phyloP scores from a whole-genome alignment of 2,888 invertebrate genomes.

The Cantharis nigra region DNA sequence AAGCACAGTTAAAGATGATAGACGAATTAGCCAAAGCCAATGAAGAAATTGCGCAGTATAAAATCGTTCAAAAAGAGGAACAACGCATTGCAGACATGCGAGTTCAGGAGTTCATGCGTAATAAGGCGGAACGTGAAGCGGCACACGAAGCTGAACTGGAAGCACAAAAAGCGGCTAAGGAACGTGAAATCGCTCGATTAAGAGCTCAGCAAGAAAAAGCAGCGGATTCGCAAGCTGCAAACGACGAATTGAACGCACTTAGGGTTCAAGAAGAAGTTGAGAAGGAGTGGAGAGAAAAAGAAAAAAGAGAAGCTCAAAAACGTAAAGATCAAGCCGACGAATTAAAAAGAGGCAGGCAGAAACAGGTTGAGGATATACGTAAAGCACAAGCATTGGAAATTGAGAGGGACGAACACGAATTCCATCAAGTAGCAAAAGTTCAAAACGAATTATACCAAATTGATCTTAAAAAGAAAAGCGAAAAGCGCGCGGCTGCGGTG shows the following conservation, averaged over 20 bases:
- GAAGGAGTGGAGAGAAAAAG: constrained; percentile 69
- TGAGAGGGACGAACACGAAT: constrained; percentile 61
- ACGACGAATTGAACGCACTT: constrained; percentile 59
- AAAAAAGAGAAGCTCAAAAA: constrained; percentile 65
- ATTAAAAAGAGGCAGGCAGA: constrained; percentile 55
- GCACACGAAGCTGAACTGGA: constrained; percentile 60
- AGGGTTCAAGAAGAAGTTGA: constrained; percentile 66
- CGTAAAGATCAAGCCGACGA: constrained; percentile 59
- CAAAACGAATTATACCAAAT: constrained; percentile 53
- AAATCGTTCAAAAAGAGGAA: constrained; percentile 68
- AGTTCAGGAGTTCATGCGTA: constrained; percentile 64
- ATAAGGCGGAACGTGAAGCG: constrained; percentile 66
- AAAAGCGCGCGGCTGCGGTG: constrained; percentile 55
- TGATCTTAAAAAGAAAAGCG: constrained; percentile 53
- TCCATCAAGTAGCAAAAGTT: constrained; percentile 56
- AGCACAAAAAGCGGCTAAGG: constrained; percentile 63
- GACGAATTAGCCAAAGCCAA: constrained; percentile 66
- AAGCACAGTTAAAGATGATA: constrained; percentile 60
- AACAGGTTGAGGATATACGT: constrained; percentile 60
- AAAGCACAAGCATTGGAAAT: constrained; percentile 69
- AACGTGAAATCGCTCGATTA: constrained; percentile 62
- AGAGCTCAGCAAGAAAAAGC: constrained; percentile 60
- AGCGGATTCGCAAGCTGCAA: constrained; percentile 57
- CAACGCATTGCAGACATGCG: constrained; percentile 67
- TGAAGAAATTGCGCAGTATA: constrained; percentile 64